These are phyloP conservation scores for Pocillopora grandis DNA, from an alignment of 92 coral and sea anemone genomes.

Conservation along the genomic window DNA sequence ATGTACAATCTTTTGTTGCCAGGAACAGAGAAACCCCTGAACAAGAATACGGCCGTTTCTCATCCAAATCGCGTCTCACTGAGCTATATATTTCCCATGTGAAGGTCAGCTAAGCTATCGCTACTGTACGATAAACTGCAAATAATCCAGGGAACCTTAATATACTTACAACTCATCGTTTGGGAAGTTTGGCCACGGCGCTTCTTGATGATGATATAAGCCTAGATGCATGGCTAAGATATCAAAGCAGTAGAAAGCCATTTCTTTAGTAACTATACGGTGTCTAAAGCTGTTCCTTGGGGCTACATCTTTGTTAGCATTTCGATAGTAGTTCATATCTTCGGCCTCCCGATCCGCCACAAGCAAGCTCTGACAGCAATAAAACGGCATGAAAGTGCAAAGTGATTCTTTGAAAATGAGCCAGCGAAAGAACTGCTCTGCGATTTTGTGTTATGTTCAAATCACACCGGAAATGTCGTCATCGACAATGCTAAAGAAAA, in stretches of 20 bases:
- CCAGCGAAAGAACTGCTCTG: constrained; percentile 57
- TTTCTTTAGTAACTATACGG: constrained; percentile 91
- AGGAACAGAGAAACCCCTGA: constrained; percentile 10
- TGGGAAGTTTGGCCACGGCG: constrained; percentile 94
- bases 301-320: constrained; percentile 71
- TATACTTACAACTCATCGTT: constrained; percentile 95
- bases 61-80: background rate
- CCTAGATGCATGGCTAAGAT: constrained; percentile 76
- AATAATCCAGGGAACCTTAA: background rate
- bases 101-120: background rate
- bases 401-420: constrained; percentile 43
- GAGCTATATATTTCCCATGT: background rate
- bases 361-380: constrained; percentile 90
- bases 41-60: background rate
- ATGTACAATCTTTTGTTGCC: constrained; percentile 32
- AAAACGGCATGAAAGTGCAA: constrained; percentile 83
- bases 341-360: constrained; percentile 81
- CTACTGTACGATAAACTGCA: background rate
- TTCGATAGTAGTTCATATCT: constrained; percentile 88
- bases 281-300: constrained; percentile 72
- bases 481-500: background rate
- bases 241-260: constrained; percentile 99
- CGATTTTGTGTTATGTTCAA: constrained; percentile 43
- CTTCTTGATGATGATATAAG: constrained; percentile 85
- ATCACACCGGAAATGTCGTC: constrained; percentile 53